Conservation (phyloP, 2,113 vertebrate species). For the Lophochroa leadbeateri region DNA sequence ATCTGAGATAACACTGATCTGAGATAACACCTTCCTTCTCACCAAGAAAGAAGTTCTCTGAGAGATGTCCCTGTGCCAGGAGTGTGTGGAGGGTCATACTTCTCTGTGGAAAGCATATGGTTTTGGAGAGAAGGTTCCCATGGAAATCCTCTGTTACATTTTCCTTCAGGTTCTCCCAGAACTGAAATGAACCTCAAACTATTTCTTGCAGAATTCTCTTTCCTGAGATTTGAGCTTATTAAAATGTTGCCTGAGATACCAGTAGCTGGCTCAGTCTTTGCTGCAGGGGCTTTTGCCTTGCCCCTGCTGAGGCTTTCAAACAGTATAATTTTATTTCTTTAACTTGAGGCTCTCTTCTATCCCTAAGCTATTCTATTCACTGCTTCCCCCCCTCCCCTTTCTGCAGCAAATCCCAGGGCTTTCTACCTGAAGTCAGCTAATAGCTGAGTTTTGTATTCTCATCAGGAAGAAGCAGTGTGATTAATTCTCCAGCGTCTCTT, state of each 20-base stretch:
- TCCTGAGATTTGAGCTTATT: slow-evolving; percentile 7
- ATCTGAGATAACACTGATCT: neutral
- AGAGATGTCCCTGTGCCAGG: neutral
- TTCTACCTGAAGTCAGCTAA: slow-evolving; percentile 6
- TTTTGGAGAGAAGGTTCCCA: neutral
- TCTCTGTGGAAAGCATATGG: neutral
- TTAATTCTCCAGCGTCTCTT: slow-evolving; percentile 2
- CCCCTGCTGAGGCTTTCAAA: neutral
- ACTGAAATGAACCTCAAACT: slow-evolving; percentile 10
- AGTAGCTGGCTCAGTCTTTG: neutral
- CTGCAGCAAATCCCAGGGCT: neutral
- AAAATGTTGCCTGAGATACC: slow-evolving; percentile 33
- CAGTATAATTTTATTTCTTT: neutral
- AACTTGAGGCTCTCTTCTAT: neutral
- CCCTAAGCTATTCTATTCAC: neutral
- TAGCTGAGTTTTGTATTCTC: neutral
- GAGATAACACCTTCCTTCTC: neutral
- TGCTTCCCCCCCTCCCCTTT: neutral
- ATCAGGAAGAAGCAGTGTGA: slow-evolving; percentile 1
- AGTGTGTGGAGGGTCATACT: neutral
- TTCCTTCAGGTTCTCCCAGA: neutral
- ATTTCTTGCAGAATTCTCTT: neutral
- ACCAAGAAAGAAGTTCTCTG: neutral
- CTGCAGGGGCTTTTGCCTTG: neutral
- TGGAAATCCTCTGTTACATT: neutral